phyloP scores from a whole-genome alignment of 2,797 vertebrate genomes.

The Sphaeramia orbicularis region DNA sequence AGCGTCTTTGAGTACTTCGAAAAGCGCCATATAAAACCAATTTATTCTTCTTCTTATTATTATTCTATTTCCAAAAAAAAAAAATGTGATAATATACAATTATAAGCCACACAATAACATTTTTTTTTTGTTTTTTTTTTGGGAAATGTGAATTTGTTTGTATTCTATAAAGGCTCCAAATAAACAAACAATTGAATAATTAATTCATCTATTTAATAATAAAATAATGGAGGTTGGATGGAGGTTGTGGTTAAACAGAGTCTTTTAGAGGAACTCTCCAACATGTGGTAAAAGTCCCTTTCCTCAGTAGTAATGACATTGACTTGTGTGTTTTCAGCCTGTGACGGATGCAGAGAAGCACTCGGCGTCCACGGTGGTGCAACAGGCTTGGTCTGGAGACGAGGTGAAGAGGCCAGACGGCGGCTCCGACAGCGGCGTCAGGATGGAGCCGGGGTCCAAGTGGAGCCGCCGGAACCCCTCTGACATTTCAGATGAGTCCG shows the following conservation, averaged over 20 bases:
- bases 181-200: no score
- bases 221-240: no score
- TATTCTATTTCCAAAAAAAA: no score
- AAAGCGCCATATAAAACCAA: no score
- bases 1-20: no score
- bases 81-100: no score
- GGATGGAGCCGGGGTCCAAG: conserved; percentile 91
- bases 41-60: no score
- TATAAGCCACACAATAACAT: no score
- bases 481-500: conserved; percentile 94
- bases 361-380: conserved; percentile 85
- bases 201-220: no score
- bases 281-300: conserved; percentile 48
- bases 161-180: no score
- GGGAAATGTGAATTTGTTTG: no score
- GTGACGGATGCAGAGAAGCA: conserved; percentile 96
- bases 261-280: conserved; percentile 35
- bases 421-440: conserved; percentile 90
- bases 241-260: conserved; percentile 32
- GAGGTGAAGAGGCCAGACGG: conserved; percentile 92
- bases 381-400: conserved; percentile 89
- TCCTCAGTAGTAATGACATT: conserved; percentile 47
- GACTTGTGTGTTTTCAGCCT: conserved; percentile 59
- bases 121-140: no score
- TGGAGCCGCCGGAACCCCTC: conserved; percentile 92